phyloP scores from a whole-genome alignment of 1,140 invertebrate species.

The Habropoda laboriosa region DNA sequence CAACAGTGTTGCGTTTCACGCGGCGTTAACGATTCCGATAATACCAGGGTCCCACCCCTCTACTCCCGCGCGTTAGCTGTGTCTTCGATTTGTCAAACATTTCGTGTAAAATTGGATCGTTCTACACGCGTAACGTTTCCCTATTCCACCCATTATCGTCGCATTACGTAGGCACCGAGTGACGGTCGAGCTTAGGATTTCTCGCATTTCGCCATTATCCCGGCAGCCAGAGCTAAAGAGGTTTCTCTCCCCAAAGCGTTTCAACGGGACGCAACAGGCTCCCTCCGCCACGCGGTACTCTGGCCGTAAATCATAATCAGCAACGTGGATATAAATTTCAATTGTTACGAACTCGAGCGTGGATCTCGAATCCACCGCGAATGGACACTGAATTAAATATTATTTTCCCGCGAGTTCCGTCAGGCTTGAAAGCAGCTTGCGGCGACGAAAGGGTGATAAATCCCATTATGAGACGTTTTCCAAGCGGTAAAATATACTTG shows the following conservation, averaged over 20 bases:
- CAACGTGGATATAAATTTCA: conserved; percentile 5
- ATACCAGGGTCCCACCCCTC: background rate
- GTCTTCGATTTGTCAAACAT: conserved; percentile 1
- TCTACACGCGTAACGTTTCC: background rate
- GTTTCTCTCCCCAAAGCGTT: background rate
- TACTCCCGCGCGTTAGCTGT: too few species aligned
- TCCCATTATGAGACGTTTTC: background rate
- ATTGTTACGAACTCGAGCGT: background rate
- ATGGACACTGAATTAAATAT: background rate
- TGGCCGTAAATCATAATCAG: conserved; percentile 52
- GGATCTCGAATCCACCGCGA: too few species aligned
- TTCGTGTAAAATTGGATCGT: conserved; percentile 5
- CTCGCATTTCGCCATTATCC: background rate
- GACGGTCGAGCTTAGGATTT: background rate
- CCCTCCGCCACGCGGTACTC: too few species aligned
- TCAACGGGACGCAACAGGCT: conserved; percentile 5
- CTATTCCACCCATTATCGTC: too few species aligned
- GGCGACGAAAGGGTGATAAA: conserved; percentile 1
- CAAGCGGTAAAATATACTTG: background rate
- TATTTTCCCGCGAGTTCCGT: background rate
- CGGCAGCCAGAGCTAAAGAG: background rate
- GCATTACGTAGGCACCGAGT: background rate
- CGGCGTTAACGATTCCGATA: conserved; percentile 8
- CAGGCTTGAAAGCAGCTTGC: background rate
- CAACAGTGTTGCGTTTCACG: conserved; percentile 10